phyloP scores from a whole-genome alignment of 2,797 vertebrate species.

The Halcyon chelicuti region DNA sequence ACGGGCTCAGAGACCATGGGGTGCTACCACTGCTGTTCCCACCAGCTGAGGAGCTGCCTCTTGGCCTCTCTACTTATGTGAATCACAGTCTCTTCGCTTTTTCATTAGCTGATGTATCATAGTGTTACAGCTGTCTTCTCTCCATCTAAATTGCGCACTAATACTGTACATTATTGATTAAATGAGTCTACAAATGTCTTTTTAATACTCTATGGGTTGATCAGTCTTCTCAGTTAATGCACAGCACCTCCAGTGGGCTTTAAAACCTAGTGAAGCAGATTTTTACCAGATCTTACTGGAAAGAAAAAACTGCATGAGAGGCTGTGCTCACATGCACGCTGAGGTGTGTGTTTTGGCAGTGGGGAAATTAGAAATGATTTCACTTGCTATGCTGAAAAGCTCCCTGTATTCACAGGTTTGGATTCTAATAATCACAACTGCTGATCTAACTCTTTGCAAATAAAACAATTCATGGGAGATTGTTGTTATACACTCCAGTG shows the following conservation, averaged over 20 bases:
- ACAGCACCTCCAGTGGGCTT: conserved; percentile 42
- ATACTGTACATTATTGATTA: conserved; percentile 71
- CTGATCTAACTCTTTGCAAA: background rate
- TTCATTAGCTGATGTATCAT: conserved; percentile 53
- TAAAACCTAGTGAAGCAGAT: conserved; percentile 42
- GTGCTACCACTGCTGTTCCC: background rate
- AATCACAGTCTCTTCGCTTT: background rate
- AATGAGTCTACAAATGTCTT: conserved; percentile 71
- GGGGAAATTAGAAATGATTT: conserved; percentile 23
- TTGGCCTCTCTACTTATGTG: background rate
- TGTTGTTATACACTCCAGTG: background rate
- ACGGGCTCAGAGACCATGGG: background rate
- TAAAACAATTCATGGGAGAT: background rate
- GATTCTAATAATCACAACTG: background rate
- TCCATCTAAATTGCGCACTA: conserved; percentile 33
- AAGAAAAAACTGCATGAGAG: background rate
- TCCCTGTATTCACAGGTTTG: background rate
- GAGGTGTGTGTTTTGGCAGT: background rate
- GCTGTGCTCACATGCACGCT: fast-evolving
- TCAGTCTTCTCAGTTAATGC: conserved; percentile 64
- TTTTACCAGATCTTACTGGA: conserved; percentile 9
- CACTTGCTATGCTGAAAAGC: conserved; percentile 13
- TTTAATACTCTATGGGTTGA: conserved; percentile 67
- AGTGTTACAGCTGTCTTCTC: conserved; percentile 55
- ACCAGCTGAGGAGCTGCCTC: background rate